Evolutionary conservation across 2,888 invertebrate genomes (phyloP), one percentile per base, ranked within the genome.

Genomic region (Cantharis flavilabris): DNA sequence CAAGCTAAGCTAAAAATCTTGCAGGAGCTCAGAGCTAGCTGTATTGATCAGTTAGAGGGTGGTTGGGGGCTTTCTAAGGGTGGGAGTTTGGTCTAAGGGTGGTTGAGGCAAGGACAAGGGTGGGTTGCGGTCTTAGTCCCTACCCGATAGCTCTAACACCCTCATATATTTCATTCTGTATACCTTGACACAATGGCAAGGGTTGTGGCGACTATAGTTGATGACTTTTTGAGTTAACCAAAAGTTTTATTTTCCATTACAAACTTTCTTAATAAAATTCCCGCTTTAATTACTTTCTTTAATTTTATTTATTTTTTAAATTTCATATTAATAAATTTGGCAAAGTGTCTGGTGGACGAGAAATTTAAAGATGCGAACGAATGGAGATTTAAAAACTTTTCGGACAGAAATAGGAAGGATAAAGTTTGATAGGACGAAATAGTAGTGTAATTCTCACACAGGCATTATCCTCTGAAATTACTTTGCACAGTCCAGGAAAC

Each of bases 1-100:
- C 87, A 86, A 88, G 87, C 87, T 88, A 88, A 88, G 88, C 88
- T 87, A 87, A 88, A 88, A 88, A 87, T 88, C 88, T 88, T 88
- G 88, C 88, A 88, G 88, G 87, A 87, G 87, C 87, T 85, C 83
- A 85, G 65, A 67, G 86, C 87, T 86, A 88, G 88, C 88, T 88
- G 88, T 88, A 88, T 88, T 88, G 88, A 88, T 88, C 88, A 87
- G 86, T 63, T 81, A 83, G 83, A 84, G 86, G 82, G 81, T 81
- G 80, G 85, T 84, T 82, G 80, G 81, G 69, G 79, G 76, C 49
- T 63, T 70, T 75, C 76, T 80, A 81, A 82, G 83, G 83, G 83
- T 82, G 83, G 84, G 84, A 83, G 83, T 77, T 80, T 82, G 83
- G 84, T 87, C 87, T 87, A 88, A 87, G 87, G 87, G 88, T 86